Conservation (phyloP, 2,113 vertebrate species). For the Cryptomyrus ogoouensis region DNA sequence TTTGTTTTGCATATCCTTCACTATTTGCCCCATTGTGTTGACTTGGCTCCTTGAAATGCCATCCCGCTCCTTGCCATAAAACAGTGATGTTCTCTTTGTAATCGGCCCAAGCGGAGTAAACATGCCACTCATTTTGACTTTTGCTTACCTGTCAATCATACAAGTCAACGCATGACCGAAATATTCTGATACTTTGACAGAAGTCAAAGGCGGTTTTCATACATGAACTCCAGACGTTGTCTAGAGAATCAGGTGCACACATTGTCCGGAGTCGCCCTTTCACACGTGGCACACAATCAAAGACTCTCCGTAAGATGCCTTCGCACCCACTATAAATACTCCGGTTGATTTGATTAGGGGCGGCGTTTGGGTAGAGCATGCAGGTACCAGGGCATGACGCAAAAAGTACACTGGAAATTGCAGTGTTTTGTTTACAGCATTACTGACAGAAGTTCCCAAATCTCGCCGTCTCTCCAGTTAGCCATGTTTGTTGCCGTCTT, state of each 20-base stretch:
- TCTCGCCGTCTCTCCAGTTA: not conserved
- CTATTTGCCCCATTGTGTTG: not conserved
- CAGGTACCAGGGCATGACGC: not conserved
- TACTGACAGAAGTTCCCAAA: not conserved
- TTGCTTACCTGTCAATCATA: not conserved
- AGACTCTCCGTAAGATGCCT: not conserved
- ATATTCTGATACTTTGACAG: not conserved
- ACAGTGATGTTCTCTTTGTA: not conserved
- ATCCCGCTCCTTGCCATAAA: not conserved
- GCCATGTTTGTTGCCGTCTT: not conserved
- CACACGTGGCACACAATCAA: not conserved
- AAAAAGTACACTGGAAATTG: not conserved
- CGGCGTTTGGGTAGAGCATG: not conserved
- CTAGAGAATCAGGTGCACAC: not conserved
- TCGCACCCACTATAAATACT: not conserved
- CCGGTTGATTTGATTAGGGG: not conserved
- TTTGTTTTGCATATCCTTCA: not conserved
- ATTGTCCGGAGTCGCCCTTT: not conserved
- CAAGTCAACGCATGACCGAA: not conserved
- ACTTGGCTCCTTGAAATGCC: not conserved
- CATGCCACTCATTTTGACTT: not conserved
- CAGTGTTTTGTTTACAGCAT: not conserved
- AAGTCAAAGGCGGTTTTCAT: not conserved
- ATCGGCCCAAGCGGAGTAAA: not conserved
- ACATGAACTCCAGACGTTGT: not conserved